These are phyloP conservation scores for Vidua macroura DNA, from an alignment of 2,113 vertebrate species.

Conservation along the genomic window DNA sequence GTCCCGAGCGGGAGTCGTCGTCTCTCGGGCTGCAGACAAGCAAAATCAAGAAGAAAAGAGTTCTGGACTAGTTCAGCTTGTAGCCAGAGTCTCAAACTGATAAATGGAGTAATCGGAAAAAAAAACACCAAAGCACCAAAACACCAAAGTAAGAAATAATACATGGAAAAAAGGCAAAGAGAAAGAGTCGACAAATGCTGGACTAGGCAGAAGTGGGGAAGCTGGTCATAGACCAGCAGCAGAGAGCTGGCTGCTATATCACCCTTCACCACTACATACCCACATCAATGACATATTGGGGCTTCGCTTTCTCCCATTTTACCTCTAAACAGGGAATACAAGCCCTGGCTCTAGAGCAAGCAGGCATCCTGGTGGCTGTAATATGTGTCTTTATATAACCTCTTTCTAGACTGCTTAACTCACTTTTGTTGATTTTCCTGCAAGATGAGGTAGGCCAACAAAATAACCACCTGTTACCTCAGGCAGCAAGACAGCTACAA, in stretches of 20 bases:
- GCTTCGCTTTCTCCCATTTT: neutral
- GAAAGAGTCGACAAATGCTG: neutral
- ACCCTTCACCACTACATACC: rapidly evolving
- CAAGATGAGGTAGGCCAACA: neutral
- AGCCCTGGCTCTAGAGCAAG: neutral
- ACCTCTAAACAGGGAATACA: neutral
- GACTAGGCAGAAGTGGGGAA: neutral
- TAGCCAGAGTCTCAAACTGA: neutral
- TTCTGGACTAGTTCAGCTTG: no score
- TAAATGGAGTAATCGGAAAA: neutral
- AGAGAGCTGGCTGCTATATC: neutral
- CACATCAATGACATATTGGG: rapidly evolving
- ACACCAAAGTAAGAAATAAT: neutral
- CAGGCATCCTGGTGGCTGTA: neutral
- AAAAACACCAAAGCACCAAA: no score
- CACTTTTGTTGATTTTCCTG: neutral
- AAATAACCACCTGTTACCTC: neutral
- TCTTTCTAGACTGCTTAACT: neutral
- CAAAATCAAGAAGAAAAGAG: neutral
- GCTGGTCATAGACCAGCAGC: neutral
- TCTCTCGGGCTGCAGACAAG: neutral
- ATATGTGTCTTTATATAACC: neutral
- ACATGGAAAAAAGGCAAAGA: neutral
- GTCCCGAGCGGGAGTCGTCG: rapidly evolving
- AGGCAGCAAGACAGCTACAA: neutral